A percentile compares a stretch with the other conserved stretches of the same genome.
Conservation (phyloP, 2,888 invertebrate genomes). For the Aquatica leii region DNA sequence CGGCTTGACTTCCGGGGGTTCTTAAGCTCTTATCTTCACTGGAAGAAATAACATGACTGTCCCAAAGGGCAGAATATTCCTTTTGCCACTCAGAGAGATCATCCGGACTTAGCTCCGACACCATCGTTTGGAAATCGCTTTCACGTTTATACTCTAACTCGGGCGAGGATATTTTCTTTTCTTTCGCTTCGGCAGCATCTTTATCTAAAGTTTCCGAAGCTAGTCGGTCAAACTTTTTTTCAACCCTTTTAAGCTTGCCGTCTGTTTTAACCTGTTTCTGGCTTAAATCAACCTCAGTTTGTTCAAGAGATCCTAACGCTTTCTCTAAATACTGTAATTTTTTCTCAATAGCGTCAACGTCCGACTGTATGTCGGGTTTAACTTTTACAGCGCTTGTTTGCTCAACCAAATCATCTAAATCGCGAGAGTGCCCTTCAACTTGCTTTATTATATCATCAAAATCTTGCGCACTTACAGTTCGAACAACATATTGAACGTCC, state of each 20-base stretch:
- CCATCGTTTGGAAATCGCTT: conserved; percentile 60
- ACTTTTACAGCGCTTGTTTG: conserved; percentile 7
- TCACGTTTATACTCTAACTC: conserved; percentile 57
- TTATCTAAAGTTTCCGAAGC: conserved; percentile 61
- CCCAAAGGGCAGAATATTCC: conserved; percentile 62
- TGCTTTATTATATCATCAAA: conserved; percentile 44
- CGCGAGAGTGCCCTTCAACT: conserved; percentile 19
- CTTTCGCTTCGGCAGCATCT: conserved; percentile 51
- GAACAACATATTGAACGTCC: conserved; percentile 52
- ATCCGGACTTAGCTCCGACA: conserved; percentile 63
- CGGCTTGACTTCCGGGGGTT: conserved; percentile 61
- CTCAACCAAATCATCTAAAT: conserved; percentile 19
- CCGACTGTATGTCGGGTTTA: conserved; percentile 19
- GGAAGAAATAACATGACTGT: conserved; percentile 60
- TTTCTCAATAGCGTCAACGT: conserved; percentile 51
- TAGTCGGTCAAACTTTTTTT: conserved; percentile 64
- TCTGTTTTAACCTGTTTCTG: conserved; percentile 47
- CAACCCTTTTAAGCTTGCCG: conserved; percentile 60
- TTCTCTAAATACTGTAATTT: conserved; percentile 58
- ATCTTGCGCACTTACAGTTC: conserved; percentile 50
- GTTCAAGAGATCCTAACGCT: conserved; percentile 57
- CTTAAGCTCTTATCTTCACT: conserved; percentile 59
- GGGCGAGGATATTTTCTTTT: conserved; percentile 52
- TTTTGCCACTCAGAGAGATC: conserved; percentile 63
- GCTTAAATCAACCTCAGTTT: conserved; percentile 45